Evolutionary conservation across 2,888 invertebrate genomes (phyloP), one percentile per base, ranked within the genome.

Genomic region (Xestia xanthographa): DNA sequence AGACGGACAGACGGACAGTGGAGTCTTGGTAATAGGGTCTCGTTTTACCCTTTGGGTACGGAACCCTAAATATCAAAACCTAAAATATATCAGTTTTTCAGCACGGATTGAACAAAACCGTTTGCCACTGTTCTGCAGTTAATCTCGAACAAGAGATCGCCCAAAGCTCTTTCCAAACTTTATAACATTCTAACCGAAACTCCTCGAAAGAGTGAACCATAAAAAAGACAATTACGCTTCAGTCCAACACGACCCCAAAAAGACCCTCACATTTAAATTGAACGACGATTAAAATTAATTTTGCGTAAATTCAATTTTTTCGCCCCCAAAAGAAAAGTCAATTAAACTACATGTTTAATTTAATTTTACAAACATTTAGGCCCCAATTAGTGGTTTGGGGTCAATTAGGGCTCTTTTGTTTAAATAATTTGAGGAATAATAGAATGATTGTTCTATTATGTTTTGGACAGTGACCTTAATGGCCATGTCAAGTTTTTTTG

Each of bases 281-380:
- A 88, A 83, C 88, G 83, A 81, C 86, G 88, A 92, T 93, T 92
- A 93, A 93, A 94, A 93, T 93, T 92, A 93, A 94, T 94, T 93
- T 89, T 86, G 87, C 78, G 89, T 86, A 88, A 92, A 92, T 91
- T 93, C 86, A 90, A 91, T 93, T 93, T 92, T 91, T 91, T 81
- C 75, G 20, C 68, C 66, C 66, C 75, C 82, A 56, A 65, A 82
- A 81, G 85, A 85, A 80, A 88, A 88, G 86, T 90, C 87, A 90
- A 90, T 90, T 91, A 86, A 86, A 88, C 86, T 88, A 91, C 90
- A 87, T 88, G 86, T 89, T 83, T 89, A 90, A 90, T 90, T 88
- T 86, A 87, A 90, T 90, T 89, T 86, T 67, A 82, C 84, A 80
- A 85, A 86, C 84, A 86, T 85, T 86, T 79, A 69, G 77, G 83